phyloP scores from a whole-genome alignment of 2,797 vertebrate genomes.

The Sitta carolinensis region DNA sequence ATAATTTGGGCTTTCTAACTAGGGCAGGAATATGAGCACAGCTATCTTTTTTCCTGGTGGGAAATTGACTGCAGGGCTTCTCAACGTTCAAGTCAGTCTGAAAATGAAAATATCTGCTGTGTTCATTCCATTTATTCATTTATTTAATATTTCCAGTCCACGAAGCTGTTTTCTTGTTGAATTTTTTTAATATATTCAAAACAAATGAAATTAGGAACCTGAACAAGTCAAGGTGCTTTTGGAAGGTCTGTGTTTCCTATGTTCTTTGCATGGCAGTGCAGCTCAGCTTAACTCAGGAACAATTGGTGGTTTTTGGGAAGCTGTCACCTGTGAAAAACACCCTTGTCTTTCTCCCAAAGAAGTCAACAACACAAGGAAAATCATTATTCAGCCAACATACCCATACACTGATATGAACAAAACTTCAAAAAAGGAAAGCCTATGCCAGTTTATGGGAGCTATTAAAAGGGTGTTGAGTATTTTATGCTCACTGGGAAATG shows the following conservation, averaged over 20 bases:
- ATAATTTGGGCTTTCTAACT: not conserved
- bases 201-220: not conserved
- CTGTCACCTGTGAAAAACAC: not conserved
- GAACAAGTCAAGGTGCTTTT: not conserved
- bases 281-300: not conserved
- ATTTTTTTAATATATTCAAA: not conserved
- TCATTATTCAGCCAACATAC: not conserved
- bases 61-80: not conserved
- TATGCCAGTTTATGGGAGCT: not conserved
- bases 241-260: not conserved
- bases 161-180: not conserved
- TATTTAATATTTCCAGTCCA: not conserved
- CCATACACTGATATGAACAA: not conserved
- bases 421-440: not conserved
- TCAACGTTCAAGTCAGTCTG: not conserved
- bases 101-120: not conserved
- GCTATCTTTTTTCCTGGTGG: not conserved
- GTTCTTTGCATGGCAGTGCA: not conserved
- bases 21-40: not conserved
- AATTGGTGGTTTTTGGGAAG: not conserved
- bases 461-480: conserved; percentile 20
- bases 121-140: not conserved
- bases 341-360: not conserved
- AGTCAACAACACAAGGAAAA: not conserved
- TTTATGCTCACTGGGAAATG: conserved; percentile 19